Conservation (phyloP, 2,797 vertebrate species). For the Salmo trutta region DNA sequence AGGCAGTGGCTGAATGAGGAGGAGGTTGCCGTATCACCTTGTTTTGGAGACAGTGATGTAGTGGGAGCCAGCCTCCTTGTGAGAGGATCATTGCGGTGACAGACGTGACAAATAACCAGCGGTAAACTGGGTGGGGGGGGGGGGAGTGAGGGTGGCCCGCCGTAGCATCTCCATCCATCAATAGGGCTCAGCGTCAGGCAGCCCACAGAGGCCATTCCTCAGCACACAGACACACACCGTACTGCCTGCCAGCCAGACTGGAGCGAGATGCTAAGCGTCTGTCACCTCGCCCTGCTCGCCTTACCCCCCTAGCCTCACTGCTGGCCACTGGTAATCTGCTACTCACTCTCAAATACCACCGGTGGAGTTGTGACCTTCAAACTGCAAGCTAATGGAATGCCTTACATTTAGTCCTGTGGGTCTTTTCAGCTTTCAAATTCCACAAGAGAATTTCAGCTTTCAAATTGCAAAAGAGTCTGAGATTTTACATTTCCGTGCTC, state of each 20-base stretch:
- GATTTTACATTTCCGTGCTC: too few species aligned
- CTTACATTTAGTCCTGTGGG: neutral
- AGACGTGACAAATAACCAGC: conserved; percentile 56
- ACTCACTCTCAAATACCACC: neutral
- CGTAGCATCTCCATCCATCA: conserved; percentile 50
- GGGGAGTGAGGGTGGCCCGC: conserved; percentile 29
- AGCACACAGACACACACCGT: conserved; percentile 15
- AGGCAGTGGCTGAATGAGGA: neutral
- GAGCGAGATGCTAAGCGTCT: conserved; percentile 24
- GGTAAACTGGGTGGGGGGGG: conserved; percentile 36
- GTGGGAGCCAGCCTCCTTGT: conserved; percentile 29
- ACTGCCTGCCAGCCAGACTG: neutral
- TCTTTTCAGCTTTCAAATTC: neutral
- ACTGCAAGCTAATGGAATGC: neutral
- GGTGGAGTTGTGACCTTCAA: neutral
- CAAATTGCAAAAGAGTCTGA: too few species aligned
- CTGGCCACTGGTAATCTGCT: neutral
- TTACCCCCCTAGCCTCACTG: neutral
- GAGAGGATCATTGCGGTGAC: conserved; percentile 42
- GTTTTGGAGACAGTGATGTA: conserved; percentile 51
- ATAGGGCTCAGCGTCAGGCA: neutral
- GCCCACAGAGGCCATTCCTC: neutral
- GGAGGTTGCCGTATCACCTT: conserved; percentile 27
- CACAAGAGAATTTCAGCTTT: too few species aligned
- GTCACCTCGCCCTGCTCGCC: conserved; percentile 31